phyloP scores from a whole-genome alignment of 2,888 invertebrate genomes.

The Andrena flavipes region DNA sequence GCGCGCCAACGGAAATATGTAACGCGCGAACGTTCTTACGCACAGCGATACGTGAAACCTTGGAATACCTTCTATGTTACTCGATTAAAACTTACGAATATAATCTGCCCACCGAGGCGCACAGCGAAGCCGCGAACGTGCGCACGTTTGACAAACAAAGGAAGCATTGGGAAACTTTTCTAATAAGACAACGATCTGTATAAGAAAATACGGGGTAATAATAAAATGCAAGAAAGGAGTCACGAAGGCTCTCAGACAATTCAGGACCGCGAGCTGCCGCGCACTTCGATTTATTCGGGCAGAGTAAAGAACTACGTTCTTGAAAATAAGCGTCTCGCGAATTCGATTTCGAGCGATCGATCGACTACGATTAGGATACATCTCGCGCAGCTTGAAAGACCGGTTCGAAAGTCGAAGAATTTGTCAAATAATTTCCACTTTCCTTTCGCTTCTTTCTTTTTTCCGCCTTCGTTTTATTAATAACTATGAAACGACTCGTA shows the following conservation, averaged over 20 bases:
- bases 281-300: constrained; percentile 10
- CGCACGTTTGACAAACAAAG: constrained; percentile 19
- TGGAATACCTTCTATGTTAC: constrained; percentile 54
- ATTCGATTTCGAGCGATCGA: constrained; percentile 46
- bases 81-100: constrained; percentile 52
- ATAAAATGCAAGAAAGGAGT: neutral
- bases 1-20: constrained; percentile 13
- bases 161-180: neutral
- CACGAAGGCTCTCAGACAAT: constrained; percentile 36
- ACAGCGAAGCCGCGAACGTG: constrained; percentile 32
- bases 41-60: constrained; percentile 43
- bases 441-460: constrained; percentile 5
- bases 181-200: neutral
- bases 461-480: constrained; percentile 70
- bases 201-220: neutral
- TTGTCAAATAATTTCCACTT: constrained; percentile 74
- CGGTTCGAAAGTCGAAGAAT: constrained; percentile 54
- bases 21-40: constrained; percentile 22
- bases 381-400: constrained; percentile 33
- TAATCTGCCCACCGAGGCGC: constrained; percentile 45
- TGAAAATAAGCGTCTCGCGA: constrained; percentile 37
- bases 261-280: constrained; percentile 26
- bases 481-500: constrained; percentile 80
- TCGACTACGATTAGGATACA: constrained; percentile 25
- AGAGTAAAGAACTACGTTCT: constrained; percentile 23